Evolutionary conservation across 2,888 invertebrate species (phyloP).

Genomic region (Rhaphigaster nebulosa): DNA sequence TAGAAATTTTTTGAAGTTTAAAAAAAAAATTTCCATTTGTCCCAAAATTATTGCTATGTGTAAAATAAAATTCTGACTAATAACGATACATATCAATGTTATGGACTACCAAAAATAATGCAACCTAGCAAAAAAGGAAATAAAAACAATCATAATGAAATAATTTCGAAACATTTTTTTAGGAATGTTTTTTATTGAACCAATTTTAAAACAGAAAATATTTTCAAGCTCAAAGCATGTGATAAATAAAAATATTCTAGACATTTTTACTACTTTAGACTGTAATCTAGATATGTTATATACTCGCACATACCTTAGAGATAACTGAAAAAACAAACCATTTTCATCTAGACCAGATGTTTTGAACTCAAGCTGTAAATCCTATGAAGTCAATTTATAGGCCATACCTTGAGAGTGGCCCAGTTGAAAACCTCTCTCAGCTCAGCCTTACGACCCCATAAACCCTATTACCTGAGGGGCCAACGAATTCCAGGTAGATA

Average conservation of each 20-base stretch:
- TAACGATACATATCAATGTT: too few species aligned
- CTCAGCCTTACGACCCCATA: slow-evolving; percentile 6
- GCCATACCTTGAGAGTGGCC: not conserved
- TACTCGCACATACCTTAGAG: not conserved
- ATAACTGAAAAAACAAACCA: not conserved
- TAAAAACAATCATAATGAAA: too few species aligned
- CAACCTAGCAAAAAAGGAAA: too few species aligned
- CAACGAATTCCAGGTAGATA: not conserved
- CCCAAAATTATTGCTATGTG: too few species aligned
- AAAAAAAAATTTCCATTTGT: too few species aligned
- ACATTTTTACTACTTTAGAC: not conserved
- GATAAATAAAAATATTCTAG: not conserved
- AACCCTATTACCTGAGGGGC: slow-evolving; percentile 1
- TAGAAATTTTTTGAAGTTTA: too few species aligned
- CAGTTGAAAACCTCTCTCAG: not conserved
- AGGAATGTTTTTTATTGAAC: too few species aligned
- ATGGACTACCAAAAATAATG: too few species aligned
- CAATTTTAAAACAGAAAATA: not conserved
- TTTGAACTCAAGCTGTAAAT: not conserved
- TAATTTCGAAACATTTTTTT: too few species aligned
- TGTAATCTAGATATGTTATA: not conserved
- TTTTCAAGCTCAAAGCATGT: not conserved
- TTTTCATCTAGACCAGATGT: not conserved
- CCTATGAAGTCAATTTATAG: slow-evolving; percentile 4
- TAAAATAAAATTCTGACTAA: too few species aligned